Evolutionary conservation across 2,797 vertebrate genomes (phyloP).

Genomic region (Gymnodraco acuticeps): DNA sequence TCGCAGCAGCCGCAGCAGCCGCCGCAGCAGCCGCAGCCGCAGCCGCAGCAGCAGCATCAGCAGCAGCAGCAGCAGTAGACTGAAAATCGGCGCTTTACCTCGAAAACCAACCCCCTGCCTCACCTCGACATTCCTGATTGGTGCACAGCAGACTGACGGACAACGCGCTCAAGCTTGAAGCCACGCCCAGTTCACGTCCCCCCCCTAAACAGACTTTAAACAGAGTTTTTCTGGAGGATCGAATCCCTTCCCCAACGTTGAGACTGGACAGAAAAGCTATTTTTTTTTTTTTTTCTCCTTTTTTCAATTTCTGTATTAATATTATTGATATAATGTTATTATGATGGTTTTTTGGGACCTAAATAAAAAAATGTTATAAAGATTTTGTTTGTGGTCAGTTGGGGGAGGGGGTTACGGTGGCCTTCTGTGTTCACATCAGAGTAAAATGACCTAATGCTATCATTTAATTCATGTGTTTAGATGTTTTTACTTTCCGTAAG

Average conservation of each 20-base stretch:
- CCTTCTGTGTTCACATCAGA: not conserved
- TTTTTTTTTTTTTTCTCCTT: slow-evolving; percentile 77
- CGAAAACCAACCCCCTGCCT: slow-evolving; percentile 66
- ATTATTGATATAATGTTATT: slow-evolving; percentile 91
- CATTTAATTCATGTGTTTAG: not conserved
- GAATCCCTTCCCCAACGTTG: slow-evolving; percentile 54
- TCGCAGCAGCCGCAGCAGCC: no score
- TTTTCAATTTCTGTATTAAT: slow-evolving; percentile 87
- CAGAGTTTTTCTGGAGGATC: slow-evolving; percentile 77
- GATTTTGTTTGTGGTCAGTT: slow-evolving; percentile 19
- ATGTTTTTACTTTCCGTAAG: not conserved
- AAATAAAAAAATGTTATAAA: slow-evolving; percentile 84
- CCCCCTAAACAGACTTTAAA: slow-evolving; percentile 72
- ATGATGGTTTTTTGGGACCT: slow-evolving; percentile 88
- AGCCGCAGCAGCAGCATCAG: slow-evolving; percentile 45
- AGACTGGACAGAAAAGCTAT: slow-evolving; percentile 84
- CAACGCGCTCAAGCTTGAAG: slow-evolving; percentile 77
- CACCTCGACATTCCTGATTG: slow-evolving; percentile 87
- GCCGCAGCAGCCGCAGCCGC: no score
- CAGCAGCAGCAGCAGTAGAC: slow-evolving; percentile 71
- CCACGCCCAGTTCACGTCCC: slow-evolving; percentile 68
- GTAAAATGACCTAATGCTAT: not conserved
- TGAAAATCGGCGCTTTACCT: slow-evolving; percentile 70
- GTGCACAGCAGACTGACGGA: slow-evolving; percentile 81
- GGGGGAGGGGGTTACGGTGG: not conserved